These are phyloP conservation scores for Drosophila ohnishii DNA, from an alignment of 1,140 invertebrate genomes.

Conservation along the genomic window DNA sequence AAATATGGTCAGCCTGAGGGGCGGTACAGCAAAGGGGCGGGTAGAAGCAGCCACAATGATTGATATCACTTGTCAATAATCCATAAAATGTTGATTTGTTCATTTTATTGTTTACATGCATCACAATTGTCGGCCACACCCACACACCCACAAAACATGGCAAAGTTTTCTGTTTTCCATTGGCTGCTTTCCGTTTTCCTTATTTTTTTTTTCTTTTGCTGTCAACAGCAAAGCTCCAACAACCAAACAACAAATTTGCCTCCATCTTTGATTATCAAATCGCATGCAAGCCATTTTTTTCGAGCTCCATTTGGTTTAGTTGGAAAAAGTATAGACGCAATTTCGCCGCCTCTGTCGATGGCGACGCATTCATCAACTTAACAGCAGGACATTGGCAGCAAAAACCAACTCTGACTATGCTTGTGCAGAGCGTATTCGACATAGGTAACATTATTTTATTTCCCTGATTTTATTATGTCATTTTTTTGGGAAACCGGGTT, in stretches of 20 bases:
- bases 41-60: slow-evolving; percentile 48
- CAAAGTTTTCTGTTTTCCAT: slow-evolving; percentile 28
- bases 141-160: slow-evolving; percentile 23
- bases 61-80: slow-evolving; percentile 79
- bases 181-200: slow-evolving; percentile 14
- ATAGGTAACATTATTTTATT: slow-evolving; percentile 1
- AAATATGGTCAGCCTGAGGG: slow-evolving; percentile 19
- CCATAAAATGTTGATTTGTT: slow-evolving; percentile 80
- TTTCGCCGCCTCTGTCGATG: slow-evolving; percentile 43
- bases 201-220: slow-evolving; percentile 18
- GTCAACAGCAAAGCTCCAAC: slow-evolving; percentile 26
- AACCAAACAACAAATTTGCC: slow-evolving; percentile 47
- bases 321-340: slow-evolving; percentile 29
- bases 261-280: slow-evolving; percentile 61
- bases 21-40: neutral
- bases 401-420: slow-evolving; percentile 27
- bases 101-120: slow-evolving; percentile 77
- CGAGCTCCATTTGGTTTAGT: neutral
- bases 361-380: slow-evolving; percentile 73
- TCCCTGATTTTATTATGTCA: slow-evolving; percentile 27
- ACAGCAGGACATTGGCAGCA: slow-evolving; percentile 69
- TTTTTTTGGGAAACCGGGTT: neutral
- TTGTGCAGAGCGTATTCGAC: slow-evolving; percentile 4
- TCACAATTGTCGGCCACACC: slow-evolving; percentile 57
- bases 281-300: slow-evolving; percentile 49